phyloP scores from a whole-genome alignment of 1,140 invertebrate genomes.

The Eumaeus atala region DNA sequence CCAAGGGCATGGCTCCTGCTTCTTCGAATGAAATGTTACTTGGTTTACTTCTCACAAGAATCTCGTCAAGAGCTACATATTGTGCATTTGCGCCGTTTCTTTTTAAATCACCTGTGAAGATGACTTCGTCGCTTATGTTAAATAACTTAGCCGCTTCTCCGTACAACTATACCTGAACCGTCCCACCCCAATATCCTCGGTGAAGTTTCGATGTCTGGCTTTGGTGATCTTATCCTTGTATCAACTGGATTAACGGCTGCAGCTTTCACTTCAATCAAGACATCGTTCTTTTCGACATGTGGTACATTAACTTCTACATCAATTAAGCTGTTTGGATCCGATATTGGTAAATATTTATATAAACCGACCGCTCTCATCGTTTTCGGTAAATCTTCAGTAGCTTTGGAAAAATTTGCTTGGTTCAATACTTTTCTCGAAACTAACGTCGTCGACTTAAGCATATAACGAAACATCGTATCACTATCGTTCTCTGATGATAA shows the following conservation, averaged over 20 bases:
- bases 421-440: too few species aligned
- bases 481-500: too few species aligned
- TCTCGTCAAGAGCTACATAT: slow-evolving; percentile 50
- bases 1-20: too few species aligned
- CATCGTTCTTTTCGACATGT: too few species aligned
- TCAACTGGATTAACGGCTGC: too few species aligned
- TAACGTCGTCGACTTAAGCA: too few species aligned
- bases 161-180: slow-evolving; percentile 48
- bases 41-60: slow-evolving; percentile 47
- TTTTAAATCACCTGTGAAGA: slow-evolving; percentile 49
- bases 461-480: too few species aligned
- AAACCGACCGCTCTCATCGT: slow-evolving; percentile 55
- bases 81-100: slow-evolving; percentile 55
- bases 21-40: slow-evolving; percentile 21
- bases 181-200: slow-evolving; percentile 59
- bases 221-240: slow-evolving; percentile 48
- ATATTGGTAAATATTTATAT: slow-evolving; percentile 57
- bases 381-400: slow-evolving; percentile 38
- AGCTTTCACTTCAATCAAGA: too few species aligned
- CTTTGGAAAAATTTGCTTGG: too few species aligned
- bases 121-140: slow-evolving; percentile 52
- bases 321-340: slow-evolving; percentile 42
- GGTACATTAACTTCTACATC: slow-evolving; percentile 43
- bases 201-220: slow-evolving; percentile 34
- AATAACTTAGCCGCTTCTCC: slow-evolving; percentile 38